phyloP scores from a whole-genome alignment of 2,113 vertebrate species.

The Microcebus jonahi region DNA sequence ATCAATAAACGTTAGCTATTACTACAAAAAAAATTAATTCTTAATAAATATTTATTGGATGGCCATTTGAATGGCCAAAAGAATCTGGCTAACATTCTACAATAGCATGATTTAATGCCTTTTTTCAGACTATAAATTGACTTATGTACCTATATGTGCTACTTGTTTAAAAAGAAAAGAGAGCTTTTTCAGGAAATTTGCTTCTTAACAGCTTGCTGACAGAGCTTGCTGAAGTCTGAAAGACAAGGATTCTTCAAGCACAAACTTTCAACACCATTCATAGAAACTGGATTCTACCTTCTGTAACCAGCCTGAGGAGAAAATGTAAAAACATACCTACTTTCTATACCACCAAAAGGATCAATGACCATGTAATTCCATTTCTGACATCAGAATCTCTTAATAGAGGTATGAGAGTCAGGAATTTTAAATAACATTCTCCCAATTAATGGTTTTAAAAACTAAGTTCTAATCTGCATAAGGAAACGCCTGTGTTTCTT shows the following conservation, averaged over 20 bases:
- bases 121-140: constrained; percentile 22
- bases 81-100: background rate
- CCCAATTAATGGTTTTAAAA: background rate
- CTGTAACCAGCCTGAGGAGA: background rate
- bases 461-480: background rate
- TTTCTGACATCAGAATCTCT: background rate
- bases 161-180: constrained; percentile 41
- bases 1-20: background rate
- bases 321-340: background rate
- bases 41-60: background rate
- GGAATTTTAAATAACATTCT: background rate
- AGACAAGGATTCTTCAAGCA: background rate
- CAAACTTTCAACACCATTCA: background rate
- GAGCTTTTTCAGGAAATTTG: background rate
- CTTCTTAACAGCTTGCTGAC: background rate
- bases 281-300: background rate
- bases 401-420: background rate
- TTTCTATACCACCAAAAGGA: background rate
- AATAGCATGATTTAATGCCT: background rate
- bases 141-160: background rate
- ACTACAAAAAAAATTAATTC: background rate
- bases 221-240: background rate
- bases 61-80: background rate
- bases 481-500: background rate
- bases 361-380: background rate